Conservation (phyloP, 2,797 vertebrate genomes). For the Dendrocincla tyrannina region DNA sequence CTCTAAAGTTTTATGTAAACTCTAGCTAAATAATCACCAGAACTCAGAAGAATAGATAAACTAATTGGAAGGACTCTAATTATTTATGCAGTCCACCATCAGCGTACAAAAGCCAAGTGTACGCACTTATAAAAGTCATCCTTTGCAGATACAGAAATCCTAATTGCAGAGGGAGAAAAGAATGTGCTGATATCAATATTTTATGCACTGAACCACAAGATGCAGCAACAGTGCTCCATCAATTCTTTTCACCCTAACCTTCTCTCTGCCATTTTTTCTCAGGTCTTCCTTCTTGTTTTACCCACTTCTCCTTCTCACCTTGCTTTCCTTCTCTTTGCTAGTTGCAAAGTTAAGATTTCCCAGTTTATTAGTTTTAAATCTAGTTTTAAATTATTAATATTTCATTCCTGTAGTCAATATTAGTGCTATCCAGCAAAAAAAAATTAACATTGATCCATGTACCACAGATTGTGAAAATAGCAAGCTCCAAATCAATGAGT, state of each 20-base stretch:
- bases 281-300: not conserved
- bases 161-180: not conserved
- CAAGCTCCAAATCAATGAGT: not conserved
- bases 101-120: not conserved
- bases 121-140: not conserved
- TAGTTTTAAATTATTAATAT: not conserved
- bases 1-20: not conserved
- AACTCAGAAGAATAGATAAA: not conserved
- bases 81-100: not conserved
- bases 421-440: not conserved
- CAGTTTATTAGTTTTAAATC: not conserved
- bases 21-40: not conserved
- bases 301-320: not conserved
- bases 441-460: not conserved
- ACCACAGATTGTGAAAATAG: not conserved
- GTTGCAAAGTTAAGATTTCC: not conserved
- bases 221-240: not conserved
- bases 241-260: not conserved
- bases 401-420: not conserved
- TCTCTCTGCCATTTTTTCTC: not conserved
- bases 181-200: not conserved
- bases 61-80: not conserved
- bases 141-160: not conserved
- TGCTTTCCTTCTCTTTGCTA: not conserved
- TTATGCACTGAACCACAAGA: not conserved